Conservation (phyloP, 1,140 invertebrate genomes). For the Drosophila ogumai region DNA sequence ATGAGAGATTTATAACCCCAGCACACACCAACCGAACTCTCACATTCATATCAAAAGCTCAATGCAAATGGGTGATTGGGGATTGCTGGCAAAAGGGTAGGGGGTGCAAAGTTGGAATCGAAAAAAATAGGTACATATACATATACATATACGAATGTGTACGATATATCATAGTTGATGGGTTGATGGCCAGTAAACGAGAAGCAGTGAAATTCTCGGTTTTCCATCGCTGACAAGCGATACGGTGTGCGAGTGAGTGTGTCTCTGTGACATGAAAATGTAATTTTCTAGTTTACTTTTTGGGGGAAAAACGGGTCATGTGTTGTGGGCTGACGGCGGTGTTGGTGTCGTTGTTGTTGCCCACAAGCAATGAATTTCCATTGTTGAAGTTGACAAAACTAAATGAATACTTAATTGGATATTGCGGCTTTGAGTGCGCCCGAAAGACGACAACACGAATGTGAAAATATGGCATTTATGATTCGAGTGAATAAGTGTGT, state of each 20-base stretch:
- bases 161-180: constrained; percentile 77
- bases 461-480: constrained; percentile 23
- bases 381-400: constrained; percentile 71
- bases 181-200: constrained; percentile 13
- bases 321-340: constrained; percentile 16
- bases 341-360: constrained; percentile 2
- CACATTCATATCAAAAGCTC: constrained; percentile 21
- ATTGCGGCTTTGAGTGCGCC: constrained; percentile 70
- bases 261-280: constrained; percentile 68
- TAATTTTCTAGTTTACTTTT: constrained; percentile 70
- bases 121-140: constrained; percentile 36
- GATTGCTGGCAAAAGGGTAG: neutral
- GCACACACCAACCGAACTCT: constrained; percentile 12
- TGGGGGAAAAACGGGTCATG: constrained; percentile 17
- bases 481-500: constrained; percentile 5
- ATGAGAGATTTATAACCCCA: constrained; percentile 42
- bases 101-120: constrained; percentile 29
- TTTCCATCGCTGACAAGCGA: constrained; percentile 58
- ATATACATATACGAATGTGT: constrained; percentile 19
- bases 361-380: constrained; percentile 49
- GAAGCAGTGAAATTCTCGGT: constrained; percentile 24
- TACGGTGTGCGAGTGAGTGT: constrained; percentile 33
- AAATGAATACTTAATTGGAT: constrained; percentile 80
- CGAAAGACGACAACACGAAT: constrained; percentile 47
- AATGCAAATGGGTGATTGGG: constrained; percentile 34